phyloP scores from a whole-genome alignment of 1,140 invertebrate genomes.

The Octopus sinensis region DNA sequence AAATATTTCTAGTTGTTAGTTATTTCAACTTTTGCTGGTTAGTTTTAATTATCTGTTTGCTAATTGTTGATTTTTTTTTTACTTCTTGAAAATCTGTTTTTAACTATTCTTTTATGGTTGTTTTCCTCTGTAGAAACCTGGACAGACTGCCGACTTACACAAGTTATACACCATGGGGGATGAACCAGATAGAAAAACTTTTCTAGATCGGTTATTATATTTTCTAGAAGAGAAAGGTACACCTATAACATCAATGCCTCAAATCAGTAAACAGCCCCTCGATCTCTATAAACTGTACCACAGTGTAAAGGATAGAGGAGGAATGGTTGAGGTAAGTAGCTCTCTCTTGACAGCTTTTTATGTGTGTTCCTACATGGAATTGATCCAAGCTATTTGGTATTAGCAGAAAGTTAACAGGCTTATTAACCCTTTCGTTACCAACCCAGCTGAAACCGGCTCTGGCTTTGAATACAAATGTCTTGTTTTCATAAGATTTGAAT shows the following conservation, averaged over 20 bases:
- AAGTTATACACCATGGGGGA: slow-evolving; percentile 97
- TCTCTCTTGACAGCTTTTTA: too few species aligned
- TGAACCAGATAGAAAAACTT: slow-evolving; percentile 82
- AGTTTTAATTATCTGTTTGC: too few species aligned
- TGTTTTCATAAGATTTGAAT: too few species aligned
- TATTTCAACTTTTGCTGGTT: too few species aligned
- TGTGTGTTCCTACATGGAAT: too few species aligned
- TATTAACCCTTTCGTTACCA: too few species aligned
- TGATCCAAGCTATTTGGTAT: too few species aligned
- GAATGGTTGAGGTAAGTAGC: slow-evolving; percentile 86
- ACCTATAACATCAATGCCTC: slow-evolving; percentile 87
- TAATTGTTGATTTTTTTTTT: not conserved
- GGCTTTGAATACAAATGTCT: too few species aligned
- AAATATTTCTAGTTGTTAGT: too few species aligned
- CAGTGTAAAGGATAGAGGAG: slow-evolving; percentile 90
- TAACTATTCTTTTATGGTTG: not conserved
- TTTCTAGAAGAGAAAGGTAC: slow-evolving; percentile 79
- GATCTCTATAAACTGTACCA: slow-evolving; percentile 95
- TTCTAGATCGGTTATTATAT: slow-evolving; percentile 85
- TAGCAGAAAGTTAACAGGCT: too few species aligned
- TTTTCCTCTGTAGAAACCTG: slow-evolving; percentile 44
- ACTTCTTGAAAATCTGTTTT: not conserved
- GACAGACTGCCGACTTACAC: slow-evolving; percentile 70
- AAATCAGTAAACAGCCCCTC: slow-evolving; percentile 95
- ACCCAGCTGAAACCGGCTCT: too few species aligned